Base-by-base conservation (phyloP, 2,113 vertebrate species). In the Oryzias melastigma region DNA sequence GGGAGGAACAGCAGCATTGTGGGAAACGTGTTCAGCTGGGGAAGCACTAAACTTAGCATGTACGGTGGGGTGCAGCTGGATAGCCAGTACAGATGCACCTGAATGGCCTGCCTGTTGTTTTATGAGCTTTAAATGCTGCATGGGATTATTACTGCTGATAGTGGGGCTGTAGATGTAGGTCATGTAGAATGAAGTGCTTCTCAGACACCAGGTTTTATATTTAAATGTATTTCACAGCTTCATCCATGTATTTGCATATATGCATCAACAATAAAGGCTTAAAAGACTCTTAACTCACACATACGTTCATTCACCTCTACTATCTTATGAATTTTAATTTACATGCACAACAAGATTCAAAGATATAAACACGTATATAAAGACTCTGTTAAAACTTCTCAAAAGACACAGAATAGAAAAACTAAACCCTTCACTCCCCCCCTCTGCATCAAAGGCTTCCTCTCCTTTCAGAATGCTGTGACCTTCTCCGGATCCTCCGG, bases 11-110 rank as follows among this genome's bases (percentile, higher is more conserved):
- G 27, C 45, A 76, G 63, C 0, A 19, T 5, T 12, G 58, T 55
- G 71, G 94, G 93, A 10, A 92, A 94, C 0, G 66, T 93, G 42
- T 50, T 93, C 16, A 92, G 85, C 17, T 95, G 95, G 93, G 93
- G 93, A 10, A 67, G 83, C 12, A 92, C 90, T 1, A 59, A 75
- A 16, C 83, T 94, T 52, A 85, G 82, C 20, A 77, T 94, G 4
- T 86, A 83, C 0, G 93, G 93, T 0, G 94, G 94, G 0, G 92
- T 97, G 29, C 74, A 90, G 3, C 85, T 97, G 70, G 89, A 91
- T 35, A 53, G 60, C 3, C 90, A 93, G 62, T 81, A 87, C 70
- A 92, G 90, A 83, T 95, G 95, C 52, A 22, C 63, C 25, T 91
- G 72, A 91, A 61, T 4, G 25, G 16, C 5, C 43, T 35, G 35